Evolutionary conservation across 2,113 vertebrate genomes (phyloP).

Genomic region (cattle (Bos taurus)): ARS-UCD2.0 NC_037329.1:77187501-77188000

Average conservation of each 20-base stretch:
- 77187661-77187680: background rate
- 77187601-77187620: rapidly evolving
- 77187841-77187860: background rate
- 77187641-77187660: background rate
- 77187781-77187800: background rate
- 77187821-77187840: background rate
- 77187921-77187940: background rate
- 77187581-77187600: background rate
- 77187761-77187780: background rate
- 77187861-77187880: background rate
- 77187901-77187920: background rate
- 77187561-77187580: background rate
- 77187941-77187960: background rate
- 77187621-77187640: background rate
- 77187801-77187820: background rate
- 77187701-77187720: background rate
- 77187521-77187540: background rate
- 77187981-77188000: background rate
- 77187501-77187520: background rate
- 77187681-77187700: background rate
- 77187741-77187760: background rate
- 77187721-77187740: background rate
- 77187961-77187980: background rate
- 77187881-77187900: background rate
- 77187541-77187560: background rate